These are phyloP conservation scores for Anthopleura sola DNA, from an alignment of 64 coral and sea anemone species.

Conservation along the genomic window DNA sequence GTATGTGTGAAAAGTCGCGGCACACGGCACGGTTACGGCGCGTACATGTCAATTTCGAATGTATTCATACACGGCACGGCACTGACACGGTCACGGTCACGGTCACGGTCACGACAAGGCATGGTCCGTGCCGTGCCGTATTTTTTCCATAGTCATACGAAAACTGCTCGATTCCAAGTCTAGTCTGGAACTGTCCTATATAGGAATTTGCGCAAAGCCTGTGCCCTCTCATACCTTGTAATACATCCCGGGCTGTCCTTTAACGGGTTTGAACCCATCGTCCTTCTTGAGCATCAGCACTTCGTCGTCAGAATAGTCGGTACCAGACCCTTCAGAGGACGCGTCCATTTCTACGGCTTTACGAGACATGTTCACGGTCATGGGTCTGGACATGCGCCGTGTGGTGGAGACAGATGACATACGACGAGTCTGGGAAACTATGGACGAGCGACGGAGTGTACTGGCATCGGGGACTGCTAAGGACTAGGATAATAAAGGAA, in stretches of 20 bases:
- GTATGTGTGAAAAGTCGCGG: no score
- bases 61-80: no score
- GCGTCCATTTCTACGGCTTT: conserved; percentile 77
- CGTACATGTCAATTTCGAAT: no score
- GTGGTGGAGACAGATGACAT: conserved; percentile 43
- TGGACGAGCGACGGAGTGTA: conserved; percentile 60
- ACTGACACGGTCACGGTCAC: no score
- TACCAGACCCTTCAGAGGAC: conserved; percentile 85
- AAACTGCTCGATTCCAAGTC: no score
- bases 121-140: no score
- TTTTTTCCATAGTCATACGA: no score
- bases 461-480: conserved; percentile 62
- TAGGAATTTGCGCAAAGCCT: neutral
- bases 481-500: no score
- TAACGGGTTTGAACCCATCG: conserved; percentile 90
- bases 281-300: conserved; percentile 77
- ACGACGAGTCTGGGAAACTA: conserved; percentile 41
- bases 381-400: conserved; percentile 57
- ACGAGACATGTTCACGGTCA: conserved; percentile 81
- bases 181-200: no score
- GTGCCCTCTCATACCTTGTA: conserved; percentile 21
- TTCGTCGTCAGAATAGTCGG: conserved; percentile 96
- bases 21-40: no score
- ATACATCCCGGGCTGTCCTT: conserved; percentile 96
- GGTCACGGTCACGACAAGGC: no score